These are phyloP conservation scores for Hermaeophaga mercurialis DNA, from an alignment of 2,888 invertebrate species.

Conservation along the genomic window DNA sequence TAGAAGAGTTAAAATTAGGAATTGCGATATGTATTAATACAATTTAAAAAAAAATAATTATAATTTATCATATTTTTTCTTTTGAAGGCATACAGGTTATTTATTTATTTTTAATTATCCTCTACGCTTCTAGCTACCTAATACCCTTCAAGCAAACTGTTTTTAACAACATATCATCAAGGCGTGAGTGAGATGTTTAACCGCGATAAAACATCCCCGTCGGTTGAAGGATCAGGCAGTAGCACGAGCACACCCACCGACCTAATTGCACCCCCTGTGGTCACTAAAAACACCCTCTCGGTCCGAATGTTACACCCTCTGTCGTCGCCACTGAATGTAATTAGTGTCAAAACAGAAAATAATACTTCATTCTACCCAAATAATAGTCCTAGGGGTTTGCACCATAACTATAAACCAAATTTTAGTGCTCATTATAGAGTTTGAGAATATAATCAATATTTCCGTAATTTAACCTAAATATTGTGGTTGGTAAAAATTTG, in stretches of 20 bases:
- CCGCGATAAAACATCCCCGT: slow-evolving; percentile 20
- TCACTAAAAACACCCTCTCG: slow-evolving; percentile 38
- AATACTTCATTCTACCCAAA: neutral
- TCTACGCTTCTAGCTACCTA: no score
- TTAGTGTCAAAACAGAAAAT: slow-evolving; percentile 40
- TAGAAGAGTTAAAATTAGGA: no score
- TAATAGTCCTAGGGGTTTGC: neutral
- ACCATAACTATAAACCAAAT: no score
- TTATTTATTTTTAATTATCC: no score
- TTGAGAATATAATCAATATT: no score
- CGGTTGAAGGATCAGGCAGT: slow-evolving; percentile 33
- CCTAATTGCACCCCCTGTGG: slow-evolving; percentile 45
- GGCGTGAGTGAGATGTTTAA: slow-evolving; percentile 26
- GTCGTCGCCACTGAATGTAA: slow-evolving; percentile 41
- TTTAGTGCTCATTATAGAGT: no score
- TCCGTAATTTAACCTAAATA: no score
- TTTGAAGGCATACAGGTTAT: no score
- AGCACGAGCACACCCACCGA: slow-evolving; percentile 40
- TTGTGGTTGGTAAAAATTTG: no score
- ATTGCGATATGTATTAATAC: no score
- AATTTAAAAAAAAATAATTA: no score
- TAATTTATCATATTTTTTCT: no score
- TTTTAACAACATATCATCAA: slow-evolving; percentile 14
- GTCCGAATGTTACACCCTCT: slow-evolving; percentile 35
- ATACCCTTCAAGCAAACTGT: neutral